Evolutionary conservation across 2,113 vertebrate species (phyloP).

Genomic region (cattle (Bos taurus)): ARS-UCD2.0 NC_037348.1:45786001-45786500

Average conservation of each 20-base stretch:
- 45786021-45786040: slow-evolving; percentile 31
- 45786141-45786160: slow-evolving; percentile 40
- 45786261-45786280: slow-evolving; percentile 64
- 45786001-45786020: not conserved
- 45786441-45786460: slow-evolving; percentile 74
- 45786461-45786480: slow-evolving; percentile 66
- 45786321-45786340: slow-evolving; percentile 64
- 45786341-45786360: slow-evolving; percentile 67
- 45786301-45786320: slow-evolving; percentile 58
- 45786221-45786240: slow-evolving; percentile 40
- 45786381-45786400: slow-evolving; percentile 61
- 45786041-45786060: slow-evolving; percentile 48
- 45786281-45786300: slow-evolving; percentile 48
- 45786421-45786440: slow-evolving; percentile 69
- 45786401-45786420: slow-evolving; percentile 67
- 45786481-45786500: slow-evolving; percentile 75
- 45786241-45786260: slow-evolving; percentile 54
- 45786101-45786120: slow-evolving; percentile 21
- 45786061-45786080: slow-evolving; percentile 3
- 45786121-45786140: not conserved
- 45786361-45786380: slow-evolving; percentile 69
- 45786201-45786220: slow-evolving; percentile 24
- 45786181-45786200: slow-evolving; percentile 12
- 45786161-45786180: slow-evolving; percentile 42
- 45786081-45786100: slow-evolving; percentile 25